These are phyloP conservation scores for Papilio machaon DNA, from an alignment of 1,140 invertebrate genomes.

Conservation along the genomic window DNA sequence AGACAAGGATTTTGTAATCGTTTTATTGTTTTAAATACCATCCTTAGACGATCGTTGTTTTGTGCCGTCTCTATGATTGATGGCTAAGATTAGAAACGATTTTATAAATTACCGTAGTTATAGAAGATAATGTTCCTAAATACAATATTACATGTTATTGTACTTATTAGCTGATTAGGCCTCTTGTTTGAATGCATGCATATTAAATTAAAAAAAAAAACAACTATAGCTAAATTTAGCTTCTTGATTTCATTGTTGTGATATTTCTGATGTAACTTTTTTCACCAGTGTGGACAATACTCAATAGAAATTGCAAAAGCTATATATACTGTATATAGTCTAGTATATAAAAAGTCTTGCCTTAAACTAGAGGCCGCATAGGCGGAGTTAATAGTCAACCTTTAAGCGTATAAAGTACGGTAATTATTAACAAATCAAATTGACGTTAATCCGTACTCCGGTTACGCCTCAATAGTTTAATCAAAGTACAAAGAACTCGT, in stretches of 20 bases:
- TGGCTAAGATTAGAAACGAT: too few relatives aligned
- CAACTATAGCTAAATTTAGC: too few relatives aligned
- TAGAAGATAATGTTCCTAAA: too few relatives aligned
- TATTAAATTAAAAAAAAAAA: too few relatives aligned
- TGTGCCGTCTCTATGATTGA: background rate
- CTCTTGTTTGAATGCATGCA: too few relatives aligned
- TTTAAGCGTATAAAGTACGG: constrained; percentile 7
- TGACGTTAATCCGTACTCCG: constrained; percentile 19
- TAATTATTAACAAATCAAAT: constrained; percentile 22
- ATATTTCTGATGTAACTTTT: too few relatives aligned
- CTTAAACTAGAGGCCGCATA: background rate
- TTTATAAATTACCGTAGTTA: too few relatives aligned
- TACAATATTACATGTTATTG: too few relatives aligned
- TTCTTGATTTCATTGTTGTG: too few relatives aligned
- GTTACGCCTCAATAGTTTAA: constrained; percentile 34
- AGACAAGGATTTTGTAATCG: constrained; percentile 21
- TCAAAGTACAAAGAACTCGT: constrained; percentile 31
- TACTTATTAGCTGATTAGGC: too few relatives aligned
- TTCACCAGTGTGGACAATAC: background rate
- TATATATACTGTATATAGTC: too few relatives aligned
- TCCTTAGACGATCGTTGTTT: background rate
- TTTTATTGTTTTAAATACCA: constrained; percentile 27
- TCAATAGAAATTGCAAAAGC: too few relatives aligned
- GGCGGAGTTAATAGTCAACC: background rate
- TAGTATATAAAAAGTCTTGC: background rate